A percentile compares a stretch with the other conserved stretches of the same genome.
Evolutionary conservation across 2,113 vertebrate genomes (phyloP).

Genomic region (Solea solea): DNA sequence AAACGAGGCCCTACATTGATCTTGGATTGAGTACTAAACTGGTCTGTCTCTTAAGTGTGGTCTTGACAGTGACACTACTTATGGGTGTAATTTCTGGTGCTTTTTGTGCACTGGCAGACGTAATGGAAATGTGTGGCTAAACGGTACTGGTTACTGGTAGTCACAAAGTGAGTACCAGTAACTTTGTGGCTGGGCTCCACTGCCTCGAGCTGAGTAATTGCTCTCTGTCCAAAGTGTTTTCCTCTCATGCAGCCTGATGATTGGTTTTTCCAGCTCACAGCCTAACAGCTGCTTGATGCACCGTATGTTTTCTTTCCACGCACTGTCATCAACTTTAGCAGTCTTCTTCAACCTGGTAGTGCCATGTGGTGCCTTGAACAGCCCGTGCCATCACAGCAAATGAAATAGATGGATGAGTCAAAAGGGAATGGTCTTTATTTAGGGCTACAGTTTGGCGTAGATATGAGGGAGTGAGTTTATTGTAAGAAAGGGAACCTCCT

Average conservation of each 20-base stretch:
- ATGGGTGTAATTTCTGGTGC: constrained; percentile 5
- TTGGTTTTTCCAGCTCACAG: constrained; percentile 38
- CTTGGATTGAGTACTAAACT: no score
- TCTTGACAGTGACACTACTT: no score
- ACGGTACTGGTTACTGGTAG: not conserved
- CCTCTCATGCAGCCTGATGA: constrained; percentile 15
- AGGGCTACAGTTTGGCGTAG: constrained; percentile 7
- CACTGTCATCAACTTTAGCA: constrained; percentile 25
- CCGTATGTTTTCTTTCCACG: constrained; percentile 25
- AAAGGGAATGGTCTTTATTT: constrained; percentile 26
- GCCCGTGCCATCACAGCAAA: not conserved
- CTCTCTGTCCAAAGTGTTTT: constrained; percentile 38
- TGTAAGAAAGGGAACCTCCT: constrained; percentile 44
- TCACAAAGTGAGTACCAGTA: constrained; percentile 33
- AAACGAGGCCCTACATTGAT: no score
- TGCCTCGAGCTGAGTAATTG: constrained; percentile 39
- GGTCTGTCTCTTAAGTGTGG: no score
- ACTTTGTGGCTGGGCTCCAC: constrained; percentile 44
- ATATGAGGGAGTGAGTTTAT: constrained; percentile 4
- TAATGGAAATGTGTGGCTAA: constrained; percentile 33
- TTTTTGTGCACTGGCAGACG: constrained; percentile 20
- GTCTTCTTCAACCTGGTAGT: constrained; percentile 15
- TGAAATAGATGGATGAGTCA: constrained; percentile 33
- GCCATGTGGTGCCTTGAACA: constrained; percentile 3
- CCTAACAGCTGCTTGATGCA: constrained; percentile 25